phyloP scores from a whole-genome alignment of 2,888 invertebrate species.

The Endomychus coccineus region DNA sequence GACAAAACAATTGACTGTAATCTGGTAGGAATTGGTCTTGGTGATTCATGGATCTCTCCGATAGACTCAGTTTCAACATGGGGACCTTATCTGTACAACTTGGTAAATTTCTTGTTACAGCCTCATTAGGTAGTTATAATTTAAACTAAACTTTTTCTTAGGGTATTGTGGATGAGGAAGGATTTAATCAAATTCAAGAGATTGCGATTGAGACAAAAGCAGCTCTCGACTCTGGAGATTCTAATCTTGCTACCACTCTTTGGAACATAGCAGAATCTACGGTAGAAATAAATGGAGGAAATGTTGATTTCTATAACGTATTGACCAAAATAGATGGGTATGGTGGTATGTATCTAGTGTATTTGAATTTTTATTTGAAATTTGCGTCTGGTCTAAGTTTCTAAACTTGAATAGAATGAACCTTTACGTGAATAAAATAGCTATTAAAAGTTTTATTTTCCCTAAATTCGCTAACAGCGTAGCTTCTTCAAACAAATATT shows the following conservation, averaged over 20 bases:
- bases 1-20: slow-evolving; percentile 46
- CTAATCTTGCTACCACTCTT: slow-evolving; percentile 52
- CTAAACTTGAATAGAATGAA: too few relatives aligned
- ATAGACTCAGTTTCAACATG: slow-evolving; percentile 77
- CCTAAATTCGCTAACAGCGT: too few relatives aligned
- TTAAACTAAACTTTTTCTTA: slow-evolving; percentile 22
- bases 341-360: too few relatives aligned
- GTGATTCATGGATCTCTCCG: slow-evolving; percentile 87
- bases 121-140: not conserved
- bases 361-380: too few relatives aligned
- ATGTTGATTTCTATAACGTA: slow-evolving; percentile 29
- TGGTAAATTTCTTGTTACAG: slow-evolving; percentile 43
- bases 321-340: slow-evolving; percentile 22
- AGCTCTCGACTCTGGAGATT: slow-evolving; percentile 46
- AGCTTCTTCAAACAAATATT: too few relatives aligned
- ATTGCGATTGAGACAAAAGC: slow-evolving; percentile 20
- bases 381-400: too few relatives aligned
- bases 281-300: slow-evolving; percentile 12
- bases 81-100: slow-evolving; percentile 69
- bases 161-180: slow-evolving; percentile 63
- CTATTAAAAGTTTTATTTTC: too few relatives aligned
- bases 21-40: slow-evolving; percentile 71
- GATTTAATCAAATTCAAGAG: slow-evolving; percentile 52
- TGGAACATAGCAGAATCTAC: slow-evolving; percentile 20
- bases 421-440: too few relatives aligned